A percentile compares a stretch with the other conserved stretches of the same genome.
Conservation (phyloP, 2,797 vertebrate genomes). For the Danionella dracula region DNA sequence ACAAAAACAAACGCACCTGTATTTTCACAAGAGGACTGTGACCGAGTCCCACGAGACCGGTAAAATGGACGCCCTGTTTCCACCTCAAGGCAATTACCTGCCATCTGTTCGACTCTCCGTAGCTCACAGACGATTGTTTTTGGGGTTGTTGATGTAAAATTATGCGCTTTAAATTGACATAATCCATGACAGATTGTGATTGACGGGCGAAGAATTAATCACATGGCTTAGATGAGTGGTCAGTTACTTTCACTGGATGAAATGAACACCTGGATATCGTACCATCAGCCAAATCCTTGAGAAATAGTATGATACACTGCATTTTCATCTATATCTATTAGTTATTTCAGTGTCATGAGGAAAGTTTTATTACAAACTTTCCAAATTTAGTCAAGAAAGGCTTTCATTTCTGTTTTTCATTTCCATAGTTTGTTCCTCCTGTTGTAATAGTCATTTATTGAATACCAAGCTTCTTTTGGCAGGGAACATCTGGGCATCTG, state of each 20-base stretch:
- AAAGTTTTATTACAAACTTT: neutral
- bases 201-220: slow-evolving; percentile 39
- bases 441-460: slow-evolving; percentile 21
- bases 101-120: slow-evolving; percentile 44
- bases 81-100: slow-evolving; percentile 45
- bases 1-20: slow-evolving; percentile 43
- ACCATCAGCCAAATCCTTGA: slow-evolving; percentile 8
- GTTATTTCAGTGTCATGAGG: slow-evolving; percentile 2
- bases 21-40: slow-evolving; percentile 27
- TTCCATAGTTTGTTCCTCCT: neutral
- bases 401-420: slow-evolving; percentile 3
- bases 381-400: neutral
- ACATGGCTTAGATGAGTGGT: slow-evolving; percentile 25
- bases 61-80: slow-evolving; percentile 47
- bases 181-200: slow-evolving; percentile 43
- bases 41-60: slow-evolving; percentile 25
- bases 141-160: slow-evolving; percentile 41
- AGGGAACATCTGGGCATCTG: slow-evolving; percentile 30
- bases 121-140: slow-evolving; percentile 9
- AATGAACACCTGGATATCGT: slow-evolving; percentile 6
- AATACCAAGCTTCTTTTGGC: slow-evolving; percentile 23
- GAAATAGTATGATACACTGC: neutral
- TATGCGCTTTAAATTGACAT: slow-evolving; percentile 40
- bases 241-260: slow-evolving; percentile 8
- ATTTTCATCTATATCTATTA: no score